Evolutionary conservation across 1,140 invertebrate species (phyloP).

Genomic region (Scaptodrosophila lebanonensis): DNA sequence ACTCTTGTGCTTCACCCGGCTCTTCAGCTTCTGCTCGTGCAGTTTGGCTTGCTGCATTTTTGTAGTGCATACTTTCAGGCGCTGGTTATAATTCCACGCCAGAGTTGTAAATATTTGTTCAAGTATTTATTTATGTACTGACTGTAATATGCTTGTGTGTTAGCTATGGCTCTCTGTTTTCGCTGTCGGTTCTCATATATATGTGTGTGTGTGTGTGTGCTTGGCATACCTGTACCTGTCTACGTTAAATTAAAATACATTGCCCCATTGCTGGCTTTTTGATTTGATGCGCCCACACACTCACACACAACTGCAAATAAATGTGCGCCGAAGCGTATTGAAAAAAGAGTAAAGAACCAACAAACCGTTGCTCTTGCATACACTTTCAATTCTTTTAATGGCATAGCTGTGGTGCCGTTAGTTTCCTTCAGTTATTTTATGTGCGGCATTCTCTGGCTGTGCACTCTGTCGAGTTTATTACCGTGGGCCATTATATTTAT

Average conservation of each 20-base stretch:
- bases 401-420: conserved; percentile 2
- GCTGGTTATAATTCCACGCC: conserved; percentile 67
- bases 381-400: conserved; percentile 69
- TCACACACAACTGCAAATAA: not conserved
- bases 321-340: conserved; percentile 1
- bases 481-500: conserved; percentile 30
- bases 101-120: conserved; percentile 72
- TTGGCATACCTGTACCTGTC: conserved; percentile 4
- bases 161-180: conserved; percentile 22
- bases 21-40: no score
- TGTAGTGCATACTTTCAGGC: conserved; percentile 60
- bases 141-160: not conserved
- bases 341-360: conserved; percentile 11
- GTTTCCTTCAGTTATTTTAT: conserved; percentile 13
- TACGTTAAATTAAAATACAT: conserved; percentile 67
- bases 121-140: conserved; percentile 73
- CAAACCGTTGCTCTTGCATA: no score
- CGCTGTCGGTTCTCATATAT: conserved; percentile 9
- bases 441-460: no score
- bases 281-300: conserved; percentile 50
- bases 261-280: conserved; percentile 55
- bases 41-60: conserved; percentile 45
- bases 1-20: no score
- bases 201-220: conserved; percentile 9
- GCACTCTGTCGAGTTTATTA: conserved; percentile 29